Conservation (phyloP, 2,113 vertebrate genomes). For the cattle (Bos taurus) region ARS-UCD2.0 NC_037331.1:31660501-31661000, state of each 20-base stretch:
- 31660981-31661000: not conserved
- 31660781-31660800: constrained; percentile 60
- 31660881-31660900: constrained; percentile 31
- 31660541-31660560: constrained; percentile 40
- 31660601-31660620: constrained; percentile 9
- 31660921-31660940: not conserved
- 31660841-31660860: constrained; percentile 43
- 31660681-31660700: not conserved
- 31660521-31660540: not conserved
- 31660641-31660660: constrained; percentile 26
- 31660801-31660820: constrained; percentile 59
- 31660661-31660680: not conserved
- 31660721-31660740: constrained; percentile 53
- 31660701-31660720: constrained; percentile 4
- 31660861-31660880: constrained; percentile 35
- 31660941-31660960: constrained; percentile 2
- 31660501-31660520: constrained; percentile 28
- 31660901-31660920: not conserved
- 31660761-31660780: constrained; percentile 57
- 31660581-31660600: not conserved
- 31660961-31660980: constrained; percentile 6
- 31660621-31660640: constrained; percentile 44
- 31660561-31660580: constrained; percentile 39
- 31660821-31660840: constrained; percentile 46
- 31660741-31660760: constrained; percentile 66